phyloP scores from a whole-genome alignment of 2,888 invertebrate genomes.

The Listrodromus nycthemerus region DNA sequence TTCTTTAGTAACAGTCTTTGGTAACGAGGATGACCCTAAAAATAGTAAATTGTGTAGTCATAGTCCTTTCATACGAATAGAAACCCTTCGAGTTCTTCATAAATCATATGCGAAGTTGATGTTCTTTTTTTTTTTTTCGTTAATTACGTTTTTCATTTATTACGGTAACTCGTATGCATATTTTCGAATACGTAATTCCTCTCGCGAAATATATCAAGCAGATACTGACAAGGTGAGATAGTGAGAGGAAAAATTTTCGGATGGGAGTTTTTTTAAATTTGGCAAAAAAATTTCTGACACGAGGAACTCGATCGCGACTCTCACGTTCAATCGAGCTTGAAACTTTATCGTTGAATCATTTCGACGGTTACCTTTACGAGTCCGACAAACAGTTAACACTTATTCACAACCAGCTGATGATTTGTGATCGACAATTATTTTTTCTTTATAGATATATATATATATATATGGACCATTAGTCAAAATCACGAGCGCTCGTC shows the following conservation, averaged over 20 bases:
- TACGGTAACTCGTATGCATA: background rate
- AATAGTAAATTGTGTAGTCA: background rate
- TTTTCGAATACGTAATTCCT: slow-evolving; percentile 21
- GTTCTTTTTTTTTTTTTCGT: background rate
- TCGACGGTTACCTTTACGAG: slow-evolving; percentile 63
- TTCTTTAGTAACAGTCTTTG: slow-evolving; percentile 6
- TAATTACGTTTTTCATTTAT: slow-evolving; percentile 3
- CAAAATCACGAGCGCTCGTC: background rate
- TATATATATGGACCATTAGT: slow-evolving; percentile 32
- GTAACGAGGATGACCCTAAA: background rate
- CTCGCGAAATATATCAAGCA: slow-evolving; percentile 23
- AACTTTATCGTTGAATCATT: slow-evolving; percentile 53
- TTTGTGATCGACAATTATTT: slow-evolving; percentile 74
- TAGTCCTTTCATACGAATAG: background rate
- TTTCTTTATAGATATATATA: slow-evolving; percentile 15
- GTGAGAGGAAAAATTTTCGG: background rate
- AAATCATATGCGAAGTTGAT: background rate
- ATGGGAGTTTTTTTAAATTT: slow-evolving; percentile 9
- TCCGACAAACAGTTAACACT: slow-evolving; percentile 75
- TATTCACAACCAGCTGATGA: slow-evolving; percentile 82
- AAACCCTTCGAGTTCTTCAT: background rate
- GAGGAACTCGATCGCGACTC: slow-evolving; percentile 9
- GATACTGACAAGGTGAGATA: slow-evolving; percentile 12
- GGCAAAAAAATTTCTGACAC: slow-evolving; percentile 3
- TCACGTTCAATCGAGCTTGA: slow-evolving; percentile 8